These are phyloP conservation scores for Terrapene triunguis DNA, from an alignment of 2,113 vertebrate species.

Conservation along the genomic window DNA sequence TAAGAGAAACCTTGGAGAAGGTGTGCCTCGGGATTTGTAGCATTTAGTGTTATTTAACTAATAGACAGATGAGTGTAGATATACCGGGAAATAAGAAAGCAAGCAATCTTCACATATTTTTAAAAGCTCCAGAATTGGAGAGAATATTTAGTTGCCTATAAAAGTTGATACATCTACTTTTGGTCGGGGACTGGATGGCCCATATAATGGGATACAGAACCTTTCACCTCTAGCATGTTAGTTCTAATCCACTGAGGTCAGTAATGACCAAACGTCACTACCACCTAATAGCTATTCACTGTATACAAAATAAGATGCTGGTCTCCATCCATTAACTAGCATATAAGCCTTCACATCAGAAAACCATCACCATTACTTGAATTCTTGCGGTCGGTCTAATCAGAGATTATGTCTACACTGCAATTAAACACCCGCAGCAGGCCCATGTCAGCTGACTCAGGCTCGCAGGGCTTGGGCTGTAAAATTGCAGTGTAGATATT, in stretches of 20 bases:
- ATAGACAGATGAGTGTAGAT: neutral
- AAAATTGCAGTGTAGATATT: neutral
- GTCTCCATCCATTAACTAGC: neutral
- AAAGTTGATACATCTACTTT: neutral
- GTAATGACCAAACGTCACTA: neutral
- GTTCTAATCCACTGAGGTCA: neutral
- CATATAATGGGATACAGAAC: neutral
- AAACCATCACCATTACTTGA: neutral
- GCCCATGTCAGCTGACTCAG: neutral
- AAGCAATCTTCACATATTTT: neutral
- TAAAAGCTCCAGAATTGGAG: neutral
- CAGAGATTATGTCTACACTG: neutral
- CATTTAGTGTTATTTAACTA: neutral
- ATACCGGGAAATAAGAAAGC: neutral
- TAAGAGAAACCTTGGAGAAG: neutral
- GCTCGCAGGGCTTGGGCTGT: neutral
- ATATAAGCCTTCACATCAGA: neutral
- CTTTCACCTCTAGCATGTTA: neutral
- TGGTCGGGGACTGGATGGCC: neutral
- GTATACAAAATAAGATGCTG: neutral
- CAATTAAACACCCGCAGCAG: neutral
- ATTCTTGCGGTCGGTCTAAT: neutral
- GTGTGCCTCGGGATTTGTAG: neutral
- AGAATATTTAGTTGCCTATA: neutral
- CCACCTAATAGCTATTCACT: neutral